Conservation (phyloP, 2,113 vertebrate species). For the Poeciliopsis turrubarensis region DNA sequence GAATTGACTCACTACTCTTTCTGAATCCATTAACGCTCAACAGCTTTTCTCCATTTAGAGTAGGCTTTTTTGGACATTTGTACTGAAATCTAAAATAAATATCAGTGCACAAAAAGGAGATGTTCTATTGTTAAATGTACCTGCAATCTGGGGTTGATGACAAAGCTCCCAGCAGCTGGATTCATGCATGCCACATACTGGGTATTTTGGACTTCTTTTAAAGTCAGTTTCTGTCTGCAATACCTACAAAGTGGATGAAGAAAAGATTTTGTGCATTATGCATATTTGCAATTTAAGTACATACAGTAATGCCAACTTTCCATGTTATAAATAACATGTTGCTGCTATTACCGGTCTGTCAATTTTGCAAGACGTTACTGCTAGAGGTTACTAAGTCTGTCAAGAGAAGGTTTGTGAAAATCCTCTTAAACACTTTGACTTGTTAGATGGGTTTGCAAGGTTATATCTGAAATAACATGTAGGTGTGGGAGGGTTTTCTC, state of each 20-base stretch:
- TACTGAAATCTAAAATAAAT: background rate
- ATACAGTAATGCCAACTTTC: background rate
- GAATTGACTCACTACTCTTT: background rate
- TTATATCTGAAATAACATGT: background rate
- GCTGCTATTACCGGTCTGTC: background rate
- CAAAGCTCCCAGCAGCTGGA: slow-evolving; percentile 83
- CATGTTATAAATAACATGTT: background rate
- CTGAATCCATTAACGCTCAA: too few species aligned
- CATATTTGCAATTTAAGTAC: background rate
- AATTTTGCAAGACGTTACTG: background rate
- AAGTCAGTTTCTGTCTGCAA: slow-evolving; percentile 81
- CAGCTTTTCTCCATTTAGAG: too few species aligned
- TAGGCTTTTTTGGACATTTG: background rate
- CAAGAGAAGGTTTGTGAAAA: background rate
- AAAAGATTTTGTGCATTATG: background rate
- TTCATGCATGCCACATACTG: slow-evolving; percentile 87
- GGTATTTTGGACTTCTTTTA: slow-evolving; percentile 84
- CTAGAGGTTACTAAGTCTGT: background rate
- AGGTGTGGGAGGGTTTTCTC: slow-evolving; percentile 22
- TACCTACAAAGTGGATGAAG: slow-evolving; percentile 68
- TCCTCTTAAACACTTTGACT: background rate
- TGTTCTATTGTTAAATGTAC: slow-evolving; percentile 54
- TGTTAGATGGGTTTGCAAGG: too few species aligned
- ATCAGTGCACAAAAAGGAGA: background rate
- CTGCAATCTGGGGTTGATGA: slow-evolving; percentile 84